Evolutionary conservation across 2,888 invertebrate genomes (phyloP).

Genomic region (Sinotaia quadrata): DNA sequence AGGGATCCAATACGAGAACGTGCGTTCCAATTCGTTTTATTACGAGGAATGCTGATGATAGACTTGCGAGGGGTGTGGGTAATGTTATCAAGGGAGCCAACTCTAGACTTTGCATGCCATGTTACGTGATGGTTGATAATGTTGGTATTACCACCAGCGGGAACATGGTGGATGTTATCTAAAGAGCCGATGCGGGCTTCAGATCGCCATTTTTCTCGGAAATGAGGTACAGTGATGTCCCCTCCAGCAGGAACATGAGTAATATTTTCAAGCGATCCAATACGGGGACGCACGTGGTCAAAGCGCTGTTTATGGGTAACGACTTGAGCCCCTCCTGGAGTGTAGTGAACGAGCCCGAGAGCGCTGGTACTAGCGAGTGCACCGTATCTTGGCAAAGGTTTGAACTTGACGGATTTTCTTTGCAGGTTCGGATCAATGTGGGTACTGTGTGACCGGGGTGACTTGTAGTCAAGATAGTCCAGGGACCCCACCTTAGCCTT

Average conservation of each 20-base stretch:
- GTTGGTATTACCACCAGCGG: conserved; percentile 51
- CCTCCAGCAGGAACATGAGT: conserved; percentile 48
- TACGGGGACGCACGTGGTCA: conserved; percentile 45
- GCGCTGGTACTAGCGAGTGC: conserved; percentile 46
- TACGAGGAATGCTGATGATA: conserved; percentile 39
- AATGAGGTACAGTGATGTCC: conserved; percentile 33
- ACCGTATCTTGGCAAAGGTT: conserved; percentile 48
- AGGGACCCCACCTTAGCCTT: conserved; percentile 83
- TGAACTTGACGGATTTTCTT: neutral
- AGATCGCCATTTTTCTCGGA: conserved; percentile 47
- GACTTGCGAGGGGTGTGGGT: conserved; percentile 82
- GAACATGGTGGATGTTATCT: conserved; percentile 50
- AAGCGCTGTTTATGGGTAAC: conserved; percentile 6
- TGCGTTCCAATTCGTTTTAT: conserved; percentile 76
- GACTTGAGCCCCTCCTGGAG: conserved; percentile 44
- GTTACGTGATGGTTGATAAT: conserved; percentile 53
- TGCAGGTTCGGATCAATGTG: conserved; percentile 26
- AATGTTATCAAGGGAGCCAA: conserved; percentile 90
- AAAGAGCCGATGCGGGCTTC: conserved; percentile 52
- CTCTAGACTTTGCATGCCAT: conserved; percentile 84
- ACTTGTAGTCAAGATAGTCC: conserved; percentile 48
- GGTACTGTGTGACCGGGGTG: neutral
- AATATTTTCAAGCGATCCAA: conserved; percentile 54
- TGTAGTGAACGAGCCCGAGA: conserved; percentile 50
- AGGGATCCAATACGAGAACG: conserved; percentile 73